Conservation (phyloP, 2,888 invertebrate genomes). For the Acleris sparsana region DNA sequence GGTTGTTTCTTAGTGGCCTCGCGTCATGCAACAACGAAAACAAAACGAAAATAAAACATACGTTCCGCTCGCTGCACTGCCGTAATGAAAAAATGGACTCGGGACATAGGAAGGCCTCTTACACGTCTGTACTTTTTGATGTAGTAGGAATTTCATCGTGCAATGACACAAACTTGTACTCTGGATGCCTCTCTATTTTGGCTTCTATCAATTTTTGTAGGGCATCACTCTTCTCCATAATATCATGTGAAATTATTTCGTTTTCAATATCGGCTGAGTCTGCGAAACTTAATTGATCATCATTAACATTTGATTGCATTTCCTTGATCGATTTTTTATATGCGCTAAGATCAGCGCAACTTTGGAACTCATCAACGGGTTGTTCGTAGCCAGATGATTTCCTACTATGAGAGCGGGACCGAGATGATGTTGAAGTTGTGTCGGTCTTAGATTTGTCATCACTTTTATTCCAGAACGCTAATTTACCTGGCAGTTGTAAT, state of each 20-base stretch:
- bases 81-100: slow-evolving; percentile 50
- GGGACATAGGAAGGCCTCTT: slow-evolving; percentile 50
- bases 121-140: slow-evolving; percentile 79
- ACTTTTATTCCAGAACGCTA: slow-evolving; percentile 82
- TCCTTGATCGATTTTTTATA: slow-evolving; percentile 36
- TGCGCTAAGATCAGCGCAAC: slow-evolving; percentile 53
- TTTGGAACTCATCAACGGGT: slow-evolving; percentile 60
- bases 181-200: slow-evolving; percentile 73
- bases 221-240: slow-evolving; percentile 71
- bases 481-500: slow-evolving; percentile 81
- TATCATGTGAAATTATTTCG: slow-evolving; percentile 59
- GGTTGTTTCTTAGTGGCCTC: slow-evolving; percentile 16
- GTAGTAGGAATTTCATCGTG: slow-evolving; percentile 63
- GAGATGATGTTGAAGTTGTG: slow-evolving; percentile 58
- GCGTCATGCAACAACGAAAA: slow-evolving; percentile 50
- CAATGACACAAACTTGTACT: slow-evolving; percentile 71
- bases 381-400: slow-evolving; percentile 63
- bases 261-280: slow-evolving; percentile 56
- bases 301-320: slow-evolving; percentile 42
- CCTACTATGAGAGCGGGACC: slow-evolving; percentile 60
- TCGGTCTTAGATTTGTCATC: slow-evolving; percentile 66
- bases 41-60: slow-evolving; percentile 68
- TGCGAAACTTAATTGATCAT: slow-evolving; percentile 52
- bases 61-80: slow-evolving; percentile 59
- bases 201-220: slow-evolving; percentile 72